These are phyloP conservation scores for Antennarius striatus DNA, from an alignment of 2,113 vertebrate genomes.

Conservation along the genomic window DNA sequence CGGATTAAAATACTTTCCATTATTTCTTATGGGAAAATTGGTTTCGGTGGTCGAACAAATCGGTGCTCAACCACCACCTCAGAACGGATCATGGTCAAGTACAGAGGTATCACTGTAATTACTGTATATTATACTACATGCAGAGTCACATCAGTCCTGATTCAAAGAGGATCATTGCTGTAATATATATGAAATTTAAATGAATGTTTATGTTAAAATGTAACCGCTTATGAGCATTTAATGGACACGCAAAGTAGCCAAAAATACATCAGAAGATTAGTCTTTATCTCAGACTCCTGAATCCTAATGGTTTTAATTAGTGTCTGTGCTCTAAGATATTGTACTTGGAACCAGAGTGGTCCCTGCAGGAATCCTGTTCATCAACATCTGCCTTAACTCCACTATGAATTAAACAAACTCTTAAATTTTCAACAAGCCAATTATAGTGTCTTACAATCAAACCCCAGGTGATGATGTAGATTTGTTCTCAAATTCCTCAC, in stretches of 20 bases:
- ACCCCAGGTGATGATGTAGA: constrained; percentile 47
- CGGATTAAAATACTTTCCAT: no score
- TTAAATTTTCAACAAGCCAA: constrained; percentile 57
- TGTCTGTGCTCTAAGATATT: constrained; percentile 44
- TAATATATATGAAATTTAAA: constrained; percentile 23
- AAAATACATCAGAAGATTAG: constrained; percentile 45
- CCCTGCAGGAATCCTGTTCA: constrained; percentile 56
- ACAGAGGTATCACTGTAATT: no score
- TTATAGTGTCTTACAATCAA: constrained; percentile 37
- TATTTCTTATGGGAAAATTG: no score
- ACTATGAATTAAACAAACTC: constrained; percentile 59
- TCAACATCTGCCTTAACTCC: constrained; percentile 59
- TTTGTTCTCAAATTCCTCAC: constrained; percentile 28
- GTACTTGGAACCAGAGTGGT: constrained; percentile 39
- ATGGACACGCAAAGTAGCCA: constrained; percentile 31
- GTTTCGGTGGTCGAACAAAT: no score
- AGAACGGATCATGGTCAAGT: no score
- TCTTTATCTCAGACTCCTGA: constrained; percentile 36
- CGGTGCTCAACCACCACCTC: no score
- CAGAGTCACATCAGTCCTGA: neutral
- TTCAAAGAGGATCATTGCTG: constrained; percentile 7
- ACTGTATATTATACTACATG: no score
- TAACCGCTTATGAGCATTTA: constrained; percentile 25
- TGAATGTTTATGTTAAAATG: constrained; percentile 12
- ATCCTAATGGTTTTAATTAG: constrained; percentile 65